Evolutionary conservation across 2,888 invertebrate genomes (phyloP).

Genomic region (Callosobruchus maculatus): DNA sequence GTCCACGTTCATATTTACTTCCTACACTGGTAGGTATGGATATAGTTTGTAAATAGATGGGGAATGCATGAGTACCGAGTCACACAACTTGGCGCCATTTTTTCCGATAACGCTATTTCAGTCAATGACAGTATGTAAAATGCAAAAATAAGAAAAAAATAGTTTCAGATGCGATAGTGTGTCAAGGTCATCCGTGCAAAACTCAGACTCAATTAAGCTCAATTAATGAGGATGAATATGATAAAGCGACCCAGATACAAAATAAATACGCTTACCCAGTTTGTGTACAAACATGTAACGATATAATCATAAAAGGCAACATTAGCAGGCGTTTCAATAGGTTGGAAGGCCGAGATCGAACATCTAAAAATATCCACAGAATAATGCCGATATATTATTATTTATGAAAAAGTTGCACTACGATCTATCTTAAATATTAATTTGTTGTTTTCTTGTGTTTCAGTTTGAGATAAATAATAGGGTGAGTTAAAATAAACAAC

Average conservation of each 20-base stretch:
- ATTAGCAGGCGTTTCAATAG: background rate
- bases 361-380: background rate
- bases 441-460: too few relatives aligned
- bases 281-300: conserved; percentile 22
- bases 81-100: too few relatives aligned
- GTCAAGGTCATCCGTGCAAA: conserved; percentile 32
- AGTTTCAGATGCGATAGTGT: conserved; percentile 17
- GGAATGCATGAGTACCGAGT: too few relatives aligned
- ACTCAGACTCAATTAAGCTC: conserved; percentile 18
- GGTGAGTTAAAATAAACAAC: too few relatives aligned
- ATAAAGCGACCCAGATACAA: conserved; percentile 31
- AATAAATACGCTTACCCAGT: conserved; percentile 22
- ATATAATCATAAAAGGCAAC: conserved; percentile 4
- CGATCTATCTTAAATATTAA: too few relatives aligned
- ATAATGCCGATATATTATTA: too few relatives aligned
- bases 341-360: background rate
- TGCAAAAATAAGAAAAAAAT: background rate
- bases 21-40: too few relatives aligned
- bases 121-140: background rate
- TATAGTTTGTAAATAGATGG: too few relatives aligned
- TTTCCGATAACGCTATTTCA: too few relatives aligned
- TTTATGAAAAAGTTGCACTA: too few relatives aligned
- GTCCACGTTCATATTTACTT: too few relatives aligned
- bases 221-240: conserved; percentile 31
- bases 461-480: too few relatives aligned